These are phyloP conservation scores for Lasioglossum lativentre DNA, from an alignment of 2,888 invertebrate species.

Conservation along the genomic window DNA sequence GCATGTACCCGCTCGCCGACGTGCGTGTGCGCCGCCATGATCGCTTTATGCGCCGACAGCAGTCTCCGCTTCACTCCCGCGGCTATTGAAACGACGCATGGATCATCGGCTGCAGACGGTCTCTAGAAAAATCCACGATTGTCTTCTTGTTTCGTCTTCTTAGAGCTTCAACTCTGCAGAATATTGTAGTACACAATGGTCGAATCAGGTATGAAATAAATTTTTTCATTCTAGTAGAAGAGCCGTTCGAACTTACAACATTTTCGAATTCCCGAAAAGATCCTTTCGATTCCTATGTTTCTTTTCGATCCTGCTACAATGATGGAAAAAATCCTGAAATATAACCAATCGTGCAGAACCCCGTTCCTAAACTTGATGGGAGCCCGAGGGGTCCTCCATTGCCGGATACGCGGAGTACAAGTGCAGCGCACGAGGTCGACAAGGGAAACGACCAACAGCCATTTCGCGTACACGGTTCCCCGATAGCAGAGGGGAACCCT, in stretches of 20 bases:
- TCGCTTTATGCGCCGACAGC: constrained; percentile 57
- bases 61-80: constrained; percentile 52
- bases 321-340: too few relatives aligned
- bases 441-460: constrained; percentile 1
- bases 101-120: constrained; percentile 55
- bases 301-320: too few relatives aligned
- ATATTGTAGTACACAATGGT: neutral
- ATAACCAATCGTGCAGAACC: neutral
- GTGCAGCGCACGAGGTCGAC: neutral
- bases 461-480: constrained; percentile 9
- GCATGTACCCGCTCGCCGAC: constrained; percentile 50
- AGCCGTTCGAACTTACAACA: too few relatives aligned
- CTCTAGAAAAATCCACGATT: neutral
- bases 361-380: neutral
- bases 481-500: neutral
- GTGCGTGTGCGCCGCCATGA: constrained; percentile 48
- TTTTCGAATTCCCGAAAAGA: too few relatives aligned
- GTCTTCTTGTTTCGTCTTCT: neutral
- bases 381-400: neutral
- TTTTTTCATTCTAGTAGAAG: too few relatives aligned
- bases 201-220: too few relatives aligned
- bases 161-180: neutral
- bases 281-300: too few relatives aligned
- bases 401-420: neutral
- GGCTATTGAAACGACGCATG: constrained; percentile 49